These are phyloP conservation scores for Sussaba pulchella DNA, from an alignment of 2,888 invertebrate species.

Conservation along the genomic window DNA sequence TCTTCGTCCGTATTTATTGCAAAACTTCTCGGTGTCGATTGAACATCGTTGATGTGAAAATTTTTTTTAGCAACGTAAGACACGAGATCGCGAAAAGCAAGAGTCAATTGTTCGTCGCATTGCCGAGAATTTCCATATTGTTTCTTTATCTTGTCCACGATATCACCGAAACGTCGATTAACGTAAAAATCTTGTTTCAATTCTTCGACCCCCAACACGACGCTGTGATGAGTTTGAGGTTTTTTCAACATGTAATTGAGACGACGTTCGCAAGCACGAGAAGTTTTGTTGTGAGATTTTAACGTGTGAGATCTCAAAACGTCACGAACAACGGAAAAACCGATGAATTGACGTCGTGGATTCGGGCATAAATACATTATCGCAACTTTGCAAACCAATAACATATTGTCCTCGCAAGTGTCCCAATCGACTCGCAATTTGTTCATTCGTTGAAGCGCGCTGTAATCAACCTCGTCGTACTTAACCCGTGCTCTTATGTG, in stretches of 20 bases:
- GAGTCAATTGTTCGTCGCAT: conserved; percentile 75
- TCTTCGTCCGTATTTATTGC: conserved; percentile 79
- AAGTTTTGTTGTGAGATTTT: conserved; percentile 88
- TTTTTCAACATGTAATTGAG: conserved; percentile 87
- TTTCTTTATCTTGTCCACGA: conserved; percentile 80
- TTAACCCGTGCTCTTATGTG: conserved; percentile 74
- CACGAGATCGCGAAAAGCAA: conserved; percentile 79
- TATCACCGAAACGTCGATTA: conserved; percentile 83
- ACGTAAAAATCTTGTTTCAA: conserved; percentile 86
- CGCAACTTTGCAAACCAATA: conserved; percentile 89
- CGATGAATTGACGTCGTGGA: conserved; percentile 83
- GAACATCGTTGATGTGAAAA: conserved; percentile 80
- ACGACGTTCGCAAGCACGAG: conserved; percentile 88
- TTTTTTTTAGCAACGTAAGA: conserved; percentile 80
- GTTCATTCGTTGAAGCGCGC: conserved; percentile 87
- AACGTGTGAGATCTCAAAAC: conserved; percentile 85
- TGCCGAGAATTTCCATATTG: conserved; percentile 72
- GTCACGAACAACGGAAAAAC: conserved; percentile 86
- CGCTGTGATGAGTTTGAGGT: conserved; percentile 86
- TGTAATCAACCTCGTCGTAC: conserved; percentile 88
- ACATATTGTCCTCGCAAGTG: conserved; percentile 88
- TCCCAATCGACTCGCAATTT: conserved; percentile 88
- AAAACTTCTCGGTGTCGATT: conserved; percentile 72
- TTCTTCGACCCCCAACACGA: conserved; percentile 87
- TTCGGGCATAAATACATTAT: conserved; percentile 85